phyloP scores from a whole-genome alignment of 2,797 vertebrate species.

The Carduelis carduelis region DNA sequence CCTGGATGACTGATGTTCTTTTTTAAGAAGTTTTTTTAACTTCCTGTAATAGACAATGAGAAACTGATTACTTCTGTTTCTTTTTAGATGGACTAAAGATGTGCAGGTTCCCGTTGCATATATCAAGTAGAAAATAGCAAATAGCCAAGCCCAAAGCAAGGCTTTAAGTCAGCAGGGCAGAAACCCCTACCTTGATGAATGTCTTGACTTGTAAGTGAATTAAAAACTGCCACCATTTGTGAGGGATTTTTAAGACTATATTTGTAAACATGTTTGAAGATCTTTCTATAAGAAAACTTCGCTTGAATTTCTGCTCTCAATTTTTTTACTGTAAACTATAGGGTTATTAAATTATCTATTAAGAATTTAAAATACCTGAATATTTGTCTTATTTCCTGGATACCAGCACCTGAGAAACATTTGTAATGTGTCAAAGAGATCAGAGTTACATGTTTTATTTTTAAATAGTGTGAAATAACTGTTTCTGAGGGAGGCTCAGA shows the following conservation, averaged over 20 bases:
- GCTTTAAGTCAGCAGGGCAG: slow-evolving; percentile 26
- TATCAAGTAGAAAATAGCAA: not conserved
- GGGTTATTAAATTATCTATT: not conserved
- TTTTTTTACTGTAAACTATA: not conserved
- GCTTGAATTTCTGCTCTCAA: not conserved
- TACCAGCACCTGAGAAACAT: not conserved
- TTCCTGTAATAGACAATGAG: not conserved
- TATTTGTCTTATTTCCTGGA: not conserved
- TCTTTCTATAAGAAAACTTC: not conserved
- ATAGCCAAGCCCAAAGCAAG: not conserved
- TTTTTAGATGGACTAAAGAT: slow-evolving; percentile 21
- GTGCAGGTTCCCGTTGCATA: not conserved
- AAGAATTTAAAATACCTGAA: not conserved
- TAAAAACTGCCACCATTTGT: not conserved
- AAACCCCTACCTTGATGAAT: not conserved
- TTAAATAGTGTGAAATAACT: slow-evolving; percentile 1
- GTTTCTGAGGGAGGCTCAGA: not conserved
- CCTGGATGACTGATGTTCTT: not conserved
- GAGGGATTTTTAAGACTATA: not conserved
- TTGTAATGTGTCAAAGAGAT: not conserved
- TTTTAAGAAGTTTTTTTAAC: not conserved
- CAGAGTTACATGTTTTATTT: not conserved
- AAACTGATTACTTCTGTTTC: slow-evolving; percentile 3
- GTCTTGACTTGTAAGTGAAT: slow-evolving; percentile 33
- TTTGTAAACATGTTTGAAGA: not conserved